Evolutionary conservation across 2,113 vertebrate species (phyloP).

Genomic region (Phylloscopus whistleri): DNA sequence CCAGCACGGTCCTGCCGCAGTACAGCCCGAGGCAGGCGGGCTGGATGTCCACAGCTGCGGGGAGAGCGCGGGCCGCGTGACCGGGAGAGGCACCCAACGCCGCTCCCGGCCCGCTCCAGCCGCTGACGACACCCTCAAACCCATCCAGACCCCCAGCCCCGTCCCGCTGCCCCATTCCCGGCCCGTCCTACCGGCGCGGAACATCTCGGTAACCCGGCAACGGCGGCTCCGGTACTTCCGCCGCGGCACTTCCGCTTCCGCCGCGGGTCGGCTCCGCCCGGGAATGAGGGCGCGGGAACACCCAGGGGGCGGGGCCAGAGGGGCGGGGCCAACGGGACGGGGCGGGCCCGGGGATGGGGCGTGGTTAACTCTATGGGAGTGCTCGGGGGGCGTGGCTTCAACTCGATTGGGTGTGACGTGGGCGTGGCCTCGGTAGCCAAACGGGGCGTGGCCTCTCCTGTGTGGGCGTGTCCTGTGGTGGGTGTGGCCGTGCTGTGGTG

Average conservation of each 20-base stretch:
- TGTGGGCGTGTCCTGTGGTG: fast-evolving
- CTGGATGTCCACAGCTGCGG: slow-evolving; percentile 31
- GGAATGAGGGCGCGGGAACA: fast-evolving
- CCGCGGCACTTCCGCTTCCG: not conserved
- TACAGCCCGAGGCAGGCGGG: slow-evolving; percentile 44
- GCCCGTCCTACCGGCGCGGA: slow-evolving; percentile 10
- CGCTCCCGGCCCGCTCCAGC: not conserved
- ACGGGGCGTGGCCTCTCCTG: fast-evolving
- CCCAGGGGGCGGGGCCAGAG: fast-evolving
- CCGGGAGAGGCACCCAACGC: not conserved
- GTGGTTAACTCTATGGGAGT: fast-evolving
- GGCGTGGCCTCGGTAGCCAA: fast-evolving
- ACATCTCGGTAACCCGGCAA: not conserved
- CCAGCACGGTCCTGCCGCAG: not conserved
- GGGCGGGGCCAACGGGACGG: not conserved
- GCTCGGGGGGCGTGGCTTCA: fast-evolving
- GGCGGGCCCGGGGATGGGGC: too few species aligned
- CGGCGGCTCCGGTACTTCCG: not conserved
- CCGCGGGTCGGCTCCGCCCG: fast-evolving
- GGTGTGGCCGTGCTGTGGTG: not conserved
- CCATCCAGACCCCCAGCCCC: not conserved
- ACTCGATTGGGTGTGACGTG: fast-evolving
- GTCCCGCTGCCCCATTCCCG: not conserved
- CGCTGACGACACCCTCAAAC: too few species aligned
- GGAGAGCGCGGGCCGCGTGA: not conserved